Evolutionary conservation across 2,113 vertebrate species (phyloP), one percentile per base, ranked within the genome.

Genomic region (Hippoglossus stenolepis): DNA sequence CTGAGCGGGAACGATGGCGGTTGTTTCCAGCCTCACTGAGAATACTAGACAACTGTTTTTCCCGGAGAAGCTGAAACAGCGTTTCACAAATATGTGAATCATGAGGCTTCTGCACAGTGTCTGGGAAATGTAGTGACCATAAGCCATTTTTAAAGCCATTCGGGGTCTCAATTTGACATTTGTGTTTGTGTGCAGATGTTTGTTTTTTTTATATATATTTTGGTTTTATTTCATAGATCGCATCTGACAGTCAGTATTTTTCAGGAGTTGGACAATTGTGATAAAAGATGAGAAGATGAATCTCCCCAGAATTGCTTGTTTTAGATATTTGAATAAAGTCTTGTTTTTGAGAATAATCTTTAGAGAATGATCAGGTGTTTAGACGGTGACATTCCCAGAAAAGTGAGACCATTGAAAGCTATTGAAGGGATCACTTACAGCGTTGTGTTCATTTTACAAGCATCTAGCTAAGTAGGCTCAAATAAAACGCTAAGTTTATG

Each of bases 121-220:
- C 56, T 70, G 62, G 45, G 58, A 43, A 87, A 80, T 66, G 69
- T 53, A 76, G 73, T 80, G 83, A 85, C 75, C 73, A 70, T 68
- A 70, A 84, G 83, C 85, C 75, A 85, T 90, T 76, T 75, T 66
- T 58, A 49, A 87, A 89, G 80, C 86, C 83, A 87, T 83, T 58
- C 49, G 26, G 58, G 69, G 72, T 82, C 67, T 73, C 75, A 77
- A 61, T 64, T 79, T 43, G 0, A 80, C 35, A 38, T 20, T 68
- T 61, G 59, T 24, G 13, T 70, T 77, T 65, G 3, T 70, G 64
- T 77, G 40, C n/a, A 61, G 49, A 58, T 67, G 14, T 31, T 72
- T 28, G 59, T 65, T 65, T 49, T 51, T 57, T 35, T 31, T 28
- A 2, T 26, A 26, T 51, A 45, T 11, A 13, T 65, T 49, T 75